These are phyloP conservation scores for Allacma fusca DNA, from an alignment of 2,888 invertebrate species.

Conservation along the genomic window DNA sequence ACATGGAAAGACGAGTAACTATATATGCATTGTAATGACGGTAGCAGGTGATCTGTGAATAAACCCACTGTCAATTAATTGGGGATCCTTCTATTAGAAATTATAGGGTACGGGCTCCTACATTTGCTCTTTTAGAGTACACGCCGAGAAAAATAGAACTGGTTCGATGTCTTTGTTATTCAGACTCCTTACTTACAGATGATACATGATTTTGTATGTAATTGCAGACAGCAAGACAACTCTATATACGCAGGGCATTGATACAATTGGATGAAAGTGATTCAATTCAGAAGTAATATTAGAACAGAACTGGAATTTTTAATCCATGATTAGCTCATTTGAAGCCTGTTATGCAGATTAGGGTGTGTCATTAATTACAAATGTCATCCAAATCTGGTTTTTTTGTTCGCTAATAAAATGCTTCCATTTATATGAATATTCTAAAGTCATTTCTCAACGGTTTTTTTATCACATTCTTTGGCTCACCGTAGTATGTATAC, in stretches of 20 bases:
- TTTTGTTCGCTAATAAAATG: not conserved
- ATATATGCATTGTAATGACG: not conserved
- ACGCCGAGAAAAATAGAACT: too few relatives aligned
- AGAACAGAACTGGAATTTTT: not conserved
- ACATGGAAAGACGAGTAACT: too few relatives aligned
- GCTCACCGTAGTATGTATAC: too few relatives aligned
- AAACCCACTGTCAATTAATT: not conserved
- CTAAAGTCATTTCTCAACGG: not conserved
- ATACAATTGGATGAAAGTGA: too few relatives aligned
- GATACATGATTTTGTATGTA: too few relatives aligned
- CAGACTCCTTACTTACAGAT: too few relatives aligned
- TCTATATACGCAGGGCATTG: not conserved
- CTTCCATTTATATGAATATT: not conserved
- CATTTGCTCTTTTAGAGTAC: not conserved
- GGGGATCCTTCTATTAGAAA: not conserved
- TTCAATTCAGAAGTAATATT: too few relatives aligned
- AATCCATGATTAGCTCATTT: not conserved
- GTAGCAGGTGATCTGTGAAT: not conserved
- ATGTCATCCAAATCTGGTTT: constrained; percentile 13
- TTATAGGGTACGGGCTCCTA: not conserved
- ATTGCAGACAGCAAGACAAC: too few relatives aligned
- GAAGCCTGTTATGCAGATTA: constrained; percentile 17
- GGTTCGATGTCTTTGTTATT: too few relatives aligned
- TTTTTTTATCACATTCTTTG: not conserved
- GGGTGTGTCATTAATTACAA: constrained; percentile 24